A percentile compares a stretch with the other conserved stretches of the same genome.
These are phyloP conservation scores for Spilogale gracilis DNA, from an alignment of 2,113 vertebrate species.

Conservation along the genomic window DNA sequence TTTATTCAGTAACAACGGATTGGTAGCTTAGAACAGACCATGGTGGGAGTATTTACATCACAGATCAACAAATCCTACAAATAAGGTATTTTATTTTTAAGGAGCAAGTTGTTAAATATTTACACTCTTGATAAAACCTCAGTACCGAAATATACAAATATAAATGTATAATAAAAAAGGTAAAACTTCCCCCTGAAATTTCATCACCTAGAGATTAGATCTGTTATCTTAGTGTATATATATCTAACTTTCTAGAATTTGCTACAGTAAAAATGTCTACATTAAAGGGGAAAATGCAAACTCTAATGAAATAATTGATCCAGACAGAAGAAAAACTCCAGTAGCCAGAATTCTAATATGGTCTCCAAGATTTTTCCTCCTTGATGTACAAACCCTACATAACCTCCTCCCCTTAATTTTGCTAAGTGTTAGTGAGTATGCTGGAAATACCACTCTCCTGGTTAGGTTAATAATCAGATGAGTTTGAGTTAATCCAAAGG, in stretches of 20 bases:
- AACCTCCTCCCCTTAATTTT: neutral
- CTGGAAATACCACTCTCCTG: neutral
- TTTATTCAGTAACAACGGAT: neutral
- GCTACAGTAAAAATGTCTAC: neutral
- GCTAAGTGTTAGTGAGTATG: neutral
- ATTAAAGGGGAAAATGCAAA: neutral
- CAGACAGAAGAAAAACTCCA: neutral
- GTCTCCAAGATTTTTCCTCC: neutral
- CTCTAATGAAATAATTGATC: neutral
- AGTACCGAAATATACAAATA: neutral
- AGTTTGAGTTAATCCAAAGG: neutral
- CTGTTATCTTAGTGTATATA: neutral
- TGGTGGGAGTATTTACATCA: neutral
- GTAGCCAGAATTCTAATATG: neutral
- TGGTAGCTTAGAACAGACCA: neutral
- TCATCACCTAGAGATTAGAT: neutral
- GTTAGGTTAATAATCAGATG: neutral
- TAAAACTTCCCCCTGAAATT: neutral
- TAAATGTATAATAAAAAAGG: neutral
- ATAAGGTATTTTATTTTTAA: neutral
- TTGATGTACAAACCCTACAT: accelerated
- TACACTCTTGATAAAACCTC: neutral
- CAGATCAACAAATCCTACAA: neutral
- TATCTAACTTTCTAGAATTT: neutral
- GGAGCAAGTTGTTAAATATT: neutral